Percentiles rank a stretch among this genome's conserved stretches.
These are phyloP conservation scores for Hyperoplus immaculatus DNA, from an alignment of 2,797 vertebrate genomes.

Conservation along the genomic window DNA sequence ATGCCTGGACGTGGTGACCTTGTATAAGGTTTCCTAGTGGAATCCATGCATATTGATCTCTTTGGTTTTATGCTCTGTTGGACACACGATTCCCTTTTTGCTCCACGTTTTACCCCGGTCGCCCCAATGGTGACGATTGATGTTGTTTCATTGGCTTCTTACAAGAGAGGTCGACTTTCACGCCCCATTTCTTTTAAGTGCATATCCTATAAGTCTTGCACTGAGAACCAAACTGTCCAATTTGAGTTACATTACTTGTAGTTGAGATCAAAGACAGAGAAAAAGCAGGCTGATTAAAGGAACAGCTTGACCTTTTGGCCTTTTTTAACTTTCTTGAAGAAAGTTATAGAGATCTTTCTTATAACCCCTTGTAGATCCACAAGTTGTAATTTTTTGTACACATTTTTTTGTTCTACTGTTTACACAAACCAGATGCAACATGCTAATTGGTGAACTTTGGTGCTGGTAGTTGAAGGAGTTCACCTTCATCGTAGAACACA, in stretches of 20 bases:
- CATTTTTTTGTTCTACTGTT: background rate
- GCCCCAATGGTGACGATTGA: slow-evolving; percentile 26
- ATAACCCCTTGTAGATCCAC: background rate
- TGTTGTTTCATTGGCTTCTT: slow-evolving; percentile 56
- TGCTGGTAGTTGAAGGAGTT: background rate
- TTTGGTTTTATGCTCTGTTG: slow-evolving; percentile 77
- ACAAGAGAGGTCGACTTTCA: background rate
- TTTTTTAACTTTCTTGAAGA: background rate
- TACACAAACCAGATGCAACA: background rate
- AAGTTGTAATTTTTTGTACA: background rate
- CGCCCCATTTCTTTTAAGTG: background rate
- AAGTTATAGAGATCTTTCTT: background rate
- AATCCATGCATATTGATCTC: slow-evolving; percentile 83
- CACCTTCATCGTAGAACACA: background rate
- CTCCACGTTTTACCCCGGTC: slow-evolving; percentile 30
- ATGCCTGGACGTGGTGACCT: slow-evolving; percentile 83
- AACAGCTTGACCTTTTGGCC: background rate
- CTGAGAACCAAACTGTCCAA: background rate
- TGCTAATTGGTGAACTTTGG: background rate
- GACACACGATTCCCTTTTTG: slow-evolving; percentile 62
- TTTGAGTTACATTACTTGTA: background rate
- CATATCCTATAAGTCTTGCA: background rate
- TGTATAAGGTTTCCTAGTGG: slow-evolving; percentile 82
- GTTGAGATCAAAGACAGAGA: background rate
- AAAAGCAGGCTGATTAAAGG: background rate